phyloP scores from a whole-genome alignment of 1,140 invertebrate species.

The Eubasilissa regina region DNA sequence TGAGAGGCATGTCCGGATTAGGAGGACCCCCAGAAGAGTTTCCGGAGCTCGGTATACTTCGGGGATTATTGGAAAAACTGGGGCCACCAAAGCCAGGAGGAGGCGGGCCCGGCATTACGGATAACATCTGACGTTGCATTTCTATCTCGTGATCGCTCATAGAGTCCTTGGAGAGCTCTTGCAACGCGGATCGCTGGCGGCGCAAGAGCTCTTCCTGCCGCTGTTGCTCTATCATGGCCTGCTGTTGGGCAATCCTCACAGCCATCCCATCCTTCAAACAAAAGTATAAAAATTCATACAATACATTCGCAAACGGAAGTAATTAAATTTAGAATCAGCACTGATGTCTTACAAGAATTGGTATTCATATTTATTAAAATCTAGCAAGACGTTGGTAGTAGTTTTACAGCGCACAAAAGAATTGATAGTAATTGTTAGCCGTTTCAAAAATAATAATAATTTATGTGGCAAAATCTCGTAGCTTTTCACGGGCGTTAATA shows the following conservation, averaged over 20 bases:
- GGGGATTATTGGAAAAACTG: constrained; percentile 1
- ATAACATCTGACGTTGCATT: constrained; percentile 59
- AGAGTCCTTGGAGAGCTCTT: constrained; percentile 53
- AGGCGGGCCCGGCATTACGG: constrained; percentile 43
- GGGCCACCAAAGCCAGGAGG: constrained; percentile 29
- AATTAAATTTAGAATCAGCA: background rate
- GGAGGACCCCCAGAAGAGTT: constrained; percentile 16
- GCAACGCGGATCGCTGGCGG: constrained; percentile 48
- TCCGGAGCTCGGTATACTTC: background rate
- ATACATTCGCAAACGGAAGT: too few relatives aligned
- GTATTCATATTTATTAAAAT: background rate
- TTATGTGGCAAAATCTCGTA: background rate
- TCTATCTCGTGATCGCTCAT: constrained; percentile 59
- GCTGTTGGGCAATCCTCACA: constrained; percentile 54
- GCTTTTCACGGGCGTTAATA: background rate
- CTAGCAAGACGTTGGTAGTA: background rate
- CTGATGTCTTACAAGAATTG: background rate
- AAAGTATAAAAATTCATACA: background rate
- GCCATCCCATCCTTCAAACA: constrained; percentile 43
- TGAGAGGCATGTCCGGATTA: constrained; percentile 22
- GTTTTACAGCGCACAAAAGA: background rate
- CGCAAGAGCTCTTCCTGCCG: constrained; percentile 49
- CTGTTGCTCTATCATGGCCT: constrained; percentile 56
- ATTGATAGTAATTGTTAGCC: background rate
- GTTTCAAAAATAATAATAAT: background rate